Evolutionary conservation across 2,888 invertebrate species (phyloP).

Genomic region (Exephanes ischioxanthus): DNA sequence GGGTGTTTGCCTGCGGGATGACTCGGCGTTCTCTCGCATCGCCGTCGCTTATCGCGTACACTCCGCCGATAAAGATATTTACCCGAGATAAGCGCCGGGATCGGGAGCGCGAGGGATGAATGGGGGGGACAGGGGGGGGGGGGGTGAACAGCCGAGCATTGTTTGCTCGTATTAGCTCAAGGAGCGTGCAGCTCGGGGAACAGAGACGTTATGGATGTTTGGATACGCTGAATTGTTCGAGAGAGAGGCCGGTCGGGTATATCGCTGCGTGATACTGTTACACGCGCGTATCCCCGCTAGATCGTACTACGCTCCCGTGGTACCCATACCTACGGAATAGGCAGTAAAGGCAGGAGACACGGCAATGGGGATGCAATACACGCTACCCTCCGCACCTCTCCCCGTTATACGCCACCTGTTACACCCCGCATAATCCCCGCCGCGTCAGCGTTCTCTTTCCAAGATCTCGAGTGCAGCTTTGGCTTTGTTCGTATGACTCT

Average conservation of each 20-base stretch:
- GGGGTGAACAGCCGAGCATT: constrained; percentile 59
- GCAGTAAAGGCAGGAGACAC: constrained; percentile 21
- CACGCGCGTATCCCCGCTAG: constrained; percentile 50
- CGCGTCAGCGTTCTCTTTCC: constrained; percentile 61
- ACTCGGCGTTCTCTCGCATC: constrained; percentile 58
- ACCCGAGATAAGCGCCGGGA: constrained; percentile 73
- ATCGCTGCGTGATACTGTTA: constrained; percentile 59
- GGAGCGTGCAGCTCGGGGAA: constrained; percentile 45
- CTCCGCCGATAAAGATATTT: constrained; percentile 79
- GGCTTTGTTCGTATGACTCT: constrained; percentile 14
- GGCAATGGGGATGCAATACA: constrained; percentile 1
- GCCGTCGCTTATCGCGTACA: constrained; percentile 65
- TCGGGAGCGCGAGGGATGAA: constrained; percentile 25
- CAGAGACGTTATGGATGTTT: constrained; percentile 72
- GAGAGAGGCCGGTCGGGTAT: constrained; percentile 32
- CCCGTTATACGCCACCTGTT: constrained; percentile 76
- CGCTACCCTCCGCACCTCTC: constrained; percentile 17
- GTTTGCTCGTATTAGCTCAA: constrained; percentile 74
- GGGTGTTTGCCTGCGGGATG: constrained; percentile 72
- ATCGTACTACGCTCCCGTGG: constrained; percentile 36
- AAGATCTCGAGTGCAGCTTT: constrained; percentile 34
- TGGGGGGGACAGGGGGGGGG: neutral
- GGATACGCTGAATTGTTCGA: constrained; percentile 73
- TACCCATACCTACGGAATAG: constrained; percentile 28
- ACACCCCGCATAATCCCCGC: constrained; percentile 73